These are phyloP conservation scores for Drosophila setifemur DNA, from an alignment of 1,140 invertebrate species.

Conservation along the genomic window DNA sequence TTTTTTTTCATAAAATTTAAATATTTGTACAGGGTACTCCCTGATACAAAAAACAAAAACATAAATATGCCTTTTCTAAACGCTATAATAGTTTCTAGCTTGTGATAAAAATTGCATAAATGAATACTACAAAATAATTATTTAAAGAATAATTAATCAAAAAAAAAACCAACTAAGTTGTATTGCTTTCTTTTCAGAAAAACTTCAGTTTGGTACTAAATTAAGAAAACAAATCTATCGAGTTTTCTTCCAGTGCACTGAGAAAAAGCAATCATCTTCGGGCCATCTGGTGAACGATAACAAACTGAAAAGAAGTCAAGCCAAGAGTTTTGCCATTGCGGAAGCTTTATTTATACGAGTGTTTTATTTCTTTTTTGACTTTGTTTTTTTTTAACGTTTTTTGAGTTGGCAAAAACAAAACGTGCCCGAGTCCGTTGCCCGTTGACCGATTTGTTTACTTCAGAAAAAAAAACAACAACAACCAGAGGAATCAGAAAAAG, in stretches of 20 bases:
- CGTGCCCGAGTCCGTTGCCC: constrained; percentile 48
- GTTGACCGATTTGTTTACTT: constrained; percentile 57
- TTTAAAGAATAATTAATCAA: no score
- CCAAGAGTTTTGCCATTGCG: constrained; percentile 45
- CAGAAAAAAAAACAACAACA: not conserved
- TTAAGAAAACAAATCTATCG: not conserved
- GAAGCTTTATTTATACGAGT: constrained; percentile 39
- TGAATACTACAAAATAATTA: no score
- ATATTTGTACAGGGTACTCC: no score
- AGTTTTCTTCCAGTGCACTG: not conserved
- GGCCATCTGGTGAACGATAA: constrained; percentile 56
- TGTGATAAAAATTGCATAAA: no score
- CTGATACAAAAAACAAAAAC: no score
- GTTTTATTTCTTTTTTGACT: constrained; percentile 9
- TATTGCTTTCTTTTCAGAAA: not conserved
- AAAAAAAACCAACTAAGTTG: no score
- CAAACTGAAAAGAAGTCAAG: constrained; percentile 29
- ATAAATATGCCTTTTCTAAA: no score
- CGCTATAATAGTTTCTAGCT: no score
- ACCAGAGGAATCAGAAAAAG: constrained; percentile 14
- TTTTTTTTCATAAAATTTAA: no score
- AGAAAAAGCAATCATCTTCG: constrained; percentile 3
- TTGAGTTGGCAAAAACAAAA: constrained; percentile 34
- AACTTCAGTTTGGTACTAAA: not conserved
- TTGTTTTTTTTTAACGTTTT: not conserved